A percentile compares a stretch with the other conserved stretches of the same genome.
phyloP scores from a whole-genome alignment of 2,797 vertebrate species.

The Hipposideros larvatus region DNA sequence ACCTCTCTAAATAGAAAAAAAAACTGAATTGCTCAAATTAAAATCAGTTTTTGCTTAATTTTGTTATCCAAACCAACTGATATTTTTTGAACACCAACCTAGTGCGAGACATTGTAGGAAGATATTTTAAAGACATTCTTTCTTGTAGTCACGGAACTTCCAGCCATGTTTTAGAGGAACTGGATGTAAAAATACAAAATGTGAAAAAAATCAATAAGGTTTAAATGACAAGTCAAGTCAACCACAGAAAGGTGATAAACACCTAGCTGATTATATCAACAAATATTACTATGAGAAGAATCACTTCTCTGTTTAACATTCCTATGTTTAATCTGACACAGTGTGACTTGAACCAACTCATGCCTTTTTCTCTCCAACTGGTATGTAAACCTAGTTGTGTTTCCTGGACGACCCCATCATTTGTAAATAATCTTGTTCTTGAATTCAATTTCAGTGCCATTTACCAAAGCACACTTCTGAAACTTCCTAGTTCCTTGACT shows the following conservation, averaged over 20 bases:
- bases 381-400: neutral
- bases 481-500: neutral
- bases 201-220: neutral
- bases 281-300: neutral
- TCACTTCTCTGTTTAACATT: neutral
- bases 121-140: neutral
- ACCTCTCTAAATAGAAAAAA: neutral
- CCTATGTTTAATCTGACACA: neutral
- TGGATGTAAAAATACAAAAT: conserved; percentile 1
- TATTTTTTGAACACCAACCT: neutral
- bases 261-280: neutral
- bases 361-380: neutral
- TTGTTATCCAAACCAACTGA: neutral
- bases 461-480: neutral
- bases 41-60: neutral
- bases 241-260: neutral
- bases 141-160: neutral
- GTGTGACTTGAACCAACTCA: neutral
- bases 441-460: neutral
- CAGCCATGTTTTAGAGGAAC: neutral
- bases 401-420: neutral
- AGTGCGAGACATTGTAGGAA: neutral
- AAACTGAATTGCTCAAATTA: neutral
- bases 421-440: neutral
- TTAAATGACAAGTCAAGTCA: neutral